phyloP scores from a whole-genome alignment of 1,140 invertebrate genomes.

The Caenorhabditis briggsae region DNA sequence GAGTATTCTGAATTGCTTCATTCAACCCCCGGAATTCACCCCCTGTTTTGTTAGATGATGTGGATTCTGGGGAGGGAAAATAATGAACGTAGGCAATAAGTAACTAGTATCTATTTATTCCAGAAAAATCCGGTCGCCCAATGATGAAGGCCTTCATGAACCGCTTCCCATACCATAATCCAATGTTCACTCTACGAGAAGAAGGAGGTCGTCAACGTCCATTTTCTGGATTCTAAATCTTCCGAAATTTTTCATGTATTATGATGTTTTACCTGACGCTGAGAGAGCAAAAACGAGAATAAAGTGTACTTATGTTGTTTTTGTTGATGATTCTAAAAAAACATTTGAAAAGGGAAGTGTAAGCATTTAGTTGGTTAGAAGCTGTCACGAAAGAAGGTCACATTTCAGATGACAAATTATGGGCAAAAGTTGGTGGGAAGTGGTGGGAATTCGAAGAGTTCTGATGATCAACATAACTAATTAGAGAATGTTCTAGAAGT shows the following conservation, averaged over 20 bases:
- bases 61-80: constrained; percentile 7
- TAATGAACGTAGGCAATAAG: neutral
- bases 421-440: neutral
- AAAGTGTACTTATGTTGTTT: constrained; percentile 27
- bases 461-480: neutral
- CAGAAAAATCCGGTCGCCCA: constrained; percentile 41
- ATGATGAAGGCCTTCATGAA: constrained; percentile 48
- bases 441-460: neutral
- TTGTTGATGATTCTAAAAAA: neutral
- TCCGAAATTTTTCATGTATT: neutral
- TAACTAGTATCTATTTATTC: neutral
- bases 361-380: neutral
- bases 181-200: constrained; percentile 44
- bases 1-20: constrained; percentile 8
- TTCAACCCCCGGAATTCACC: too few relatives aligned
- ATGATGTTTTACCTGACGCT: neutral
- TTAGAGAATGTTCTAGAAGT: neutral
- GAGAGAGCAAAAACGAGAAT: constrained; percentile 11
- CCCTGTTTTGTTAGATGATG: neutral
- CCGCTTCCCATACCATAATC: constrained; percentile 44
- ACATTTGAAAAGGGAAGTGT: neutral
- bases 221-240: constrained; percentile 16
- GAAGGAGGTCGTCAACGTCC: constrained; percentile 38
- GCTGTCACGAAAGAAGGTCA: neutral
- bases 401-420: neutral